These are phyloP conservation scores for Eueides isabella DNA, from an alignment of 1,140 invertebrate species.

Conservation along the genomic window DNA sequence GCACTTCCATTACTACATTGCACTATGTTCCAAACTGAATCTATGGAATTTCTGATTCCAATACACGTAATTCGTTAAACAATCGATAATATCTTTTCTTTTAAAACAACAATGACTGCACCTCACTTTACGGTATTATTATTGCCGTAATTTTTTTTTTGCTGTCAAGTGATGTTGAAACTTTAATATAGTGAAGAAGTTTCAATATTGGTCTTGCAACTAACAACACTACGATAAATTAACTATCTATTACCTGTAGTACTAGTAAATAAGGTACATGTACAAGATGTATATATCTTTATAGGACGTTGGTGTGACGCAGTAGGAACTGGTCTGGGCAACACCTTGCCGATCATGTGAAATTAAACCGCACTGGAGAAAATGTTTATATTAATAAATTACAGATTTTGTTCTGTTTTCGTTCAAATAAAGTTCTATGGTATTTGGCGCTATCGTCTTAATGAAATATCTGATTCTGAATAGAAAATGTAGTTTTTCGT, in stretches of 20 bases:
- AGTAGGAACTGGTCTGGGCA: not conserved
- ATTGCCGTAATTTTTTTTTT: no score
- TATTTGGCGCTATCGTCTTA: not conserved
- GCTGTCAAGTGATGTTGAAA: not conserved
- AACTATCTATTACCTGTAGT: not conserved
- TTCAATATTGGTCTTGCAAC: not conserved
- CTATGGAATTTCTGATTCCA: not conserved
- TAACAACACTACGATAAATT: not conserved
- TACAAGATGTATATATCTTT: no score
- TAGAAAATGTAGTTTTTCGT: no score
- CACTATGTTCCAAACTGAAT: not conserved
- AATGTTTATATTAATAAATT: constrained; percentile 3
- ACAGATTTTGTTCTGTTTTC: not conserved
- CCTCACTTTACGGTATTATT: no score
- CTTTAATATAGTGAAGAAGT: not conserved
- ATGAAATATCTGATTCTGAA: not conserved
- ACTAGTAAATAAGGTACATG: not conserved
- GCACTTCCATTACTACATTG: not conserved
- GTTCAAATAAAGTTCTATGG: not conserved
- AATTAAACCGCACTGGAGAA: not conserved
- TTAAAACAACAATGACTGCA: not conserved
- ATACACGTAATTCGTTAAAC: not conserved
- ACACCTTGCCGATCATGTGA: not conserved
- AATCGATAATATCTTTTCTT: not conserved
- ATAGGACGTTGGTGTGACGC: not conserved